These are phyloP conservation scores for Phainopepla nitens DNA, from an alignment of 2,113 vertebrate genomes.

Conservation along the genomic window DNA sequence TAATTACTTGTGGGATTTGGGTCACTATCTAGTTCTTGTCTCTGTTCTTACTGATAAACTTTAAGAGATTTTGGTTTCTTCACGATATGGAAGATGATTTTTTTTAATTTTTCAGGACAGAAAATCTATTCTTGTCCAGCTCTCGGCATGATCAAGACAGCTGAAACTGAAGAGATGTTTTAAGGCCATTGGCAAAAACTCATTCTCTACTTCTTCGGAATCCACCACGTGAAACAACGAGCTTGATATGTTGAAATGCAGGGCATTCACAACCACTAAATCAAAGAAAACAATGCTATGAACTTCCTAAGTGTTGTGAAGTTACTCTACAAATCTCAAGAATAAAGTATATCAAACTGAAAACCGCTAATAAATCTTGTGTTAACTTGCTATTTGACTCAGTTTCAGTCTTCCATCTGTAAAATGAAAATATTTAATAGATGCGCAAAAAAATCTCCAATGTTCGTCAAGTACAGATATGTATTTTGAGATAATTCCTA, in stretches of 20 bases:
- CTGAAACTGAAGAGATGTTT: not conserved
- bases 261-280: not conserved
- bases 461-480: not conserved
- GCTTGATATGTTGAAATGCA: not conserved
- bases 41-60: not conserved
- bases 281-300: not conserved
- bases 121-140: not conserved
- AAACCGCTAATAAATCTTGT: not conserved
- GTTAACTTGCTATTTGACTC: not conserved
- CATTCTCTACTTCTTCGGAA: not conserved
- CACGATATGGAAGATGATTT: not conserved
- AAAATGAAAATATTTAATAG: not conserved
- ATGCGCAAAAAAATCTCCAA: not conserved
- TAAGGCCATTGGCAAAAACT: not conserved
- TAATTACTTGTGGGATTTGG: not conserved
- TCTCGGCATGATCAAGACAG: not conserved
- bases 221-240: not conserved
- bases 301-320: not conserved
- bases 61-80: not conserved
- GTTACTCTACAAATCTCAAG: not conserved
- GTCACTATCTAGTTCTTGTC: not conserved
- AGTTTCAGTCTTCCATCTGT: not conserved
- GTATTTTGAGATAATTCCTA: not conserved
- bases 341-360: not conserved
- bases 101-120: not conserved